Evolutionary conservation across 53 echinoderm and acorn worm species (phyloP), one percentile per base, ranked within the genome.

Genomic region (Henricia sp.): DNA sequence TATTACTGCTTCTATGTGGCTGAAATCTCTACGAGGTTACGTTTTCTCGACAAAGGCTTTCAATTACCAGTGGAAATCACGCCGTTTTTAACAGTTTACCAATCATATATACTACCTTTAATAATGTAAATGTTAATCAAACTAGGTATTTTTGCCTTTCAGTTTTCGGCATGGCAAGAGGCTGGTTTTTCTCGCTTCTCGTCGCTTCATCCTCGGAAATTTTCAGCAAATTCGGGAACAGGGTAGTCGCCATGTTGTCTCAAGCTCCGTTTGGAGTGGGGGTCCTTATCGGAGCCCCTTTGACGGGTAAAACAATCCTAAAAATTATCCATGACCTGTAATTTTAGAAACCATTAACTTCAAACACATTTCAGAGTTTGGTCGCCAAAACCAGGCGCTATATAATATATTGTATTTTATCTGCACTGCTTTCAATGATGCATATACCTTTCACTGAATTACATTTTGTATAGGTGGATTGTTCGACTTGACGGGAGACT

Each of bases 401-500:
- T 19, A 4, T 10, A 9, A 4, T 17, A 4, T 54, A 19, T 10
- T 54, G 17, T 13, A 4, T 59, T 65, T 58, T 8, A 36, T 17
- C 30, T 65, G n/a, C n/a, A n/a, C n/a, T n/a, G n/a, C n/a, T n/a
- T n/a, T n/a, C n/a, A n/a, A n/a, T n/a, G n/a, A n/a, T n/a, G n/a
- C n/a, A n/a, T n/a, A n/a, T n/a, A n/a, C n/a, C n/a, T n/a, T n/a
- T n/a, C n/a, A n/a, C n/a, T n/a, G n/a, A n/a, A n/a, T n/a, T n/a
- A n/a, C n/a, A n/a, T 65, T 3, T 6, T 52, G 0, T 50, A 32
- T 33, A 65, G 65, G 65, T 16, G 65, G 65, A 0, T 17, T 65
- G 65, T 65, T 36, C 65, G 65, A 65, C 65, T 65, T 65, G 35
- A 65, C 65, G 5, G 65, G 65, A 65, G 65, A 65, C 65, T 65